These are phyloP conservation scores for Mythimna ferrago DNA, from an alignment of 2,888 invertebrate species.

Conservation along the genomic window DNA sequence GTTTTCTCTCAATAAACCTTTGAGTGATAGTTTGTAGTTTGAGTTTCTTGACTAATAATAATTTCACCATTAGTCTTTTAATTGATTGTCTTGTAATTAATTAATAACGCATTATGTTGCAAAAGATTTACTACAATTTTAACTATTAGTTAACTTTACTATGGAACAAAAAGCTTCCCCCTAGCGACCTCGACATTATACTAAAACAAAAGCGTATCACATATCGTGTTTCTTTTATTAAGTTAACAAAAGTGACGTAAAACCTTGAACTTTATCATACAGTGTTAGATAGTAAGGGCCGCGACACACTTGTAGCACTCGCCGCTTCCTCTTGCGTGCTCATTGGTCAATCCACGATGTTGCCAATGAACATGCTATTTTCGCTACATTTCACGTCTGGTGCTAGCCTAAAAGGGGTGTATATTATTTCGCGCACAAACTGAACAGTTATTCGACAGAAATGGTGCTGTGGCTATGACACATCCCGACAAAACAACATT, in stretches of 20 bases:
- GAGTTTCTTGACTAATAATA: neutral
- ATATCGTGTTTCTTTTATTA: slow-evolving; percentile 2
- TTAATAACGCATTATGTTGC: too few relatives aligned
- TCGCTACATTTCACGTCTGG: slow-evolving; percentile 13
- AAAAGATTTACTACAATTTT: too few relatives aligned
- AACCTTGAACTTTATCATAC: slow-evolving; percentile 42
- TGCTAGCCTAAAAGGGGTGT: slow-evolving; percentile 19
- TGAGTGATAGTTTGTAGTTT: too few relatives aligned
- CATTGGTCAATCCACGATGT: slow-evolving; percentile 24
- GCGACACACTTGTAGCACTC: slow-evolving; percentile 18
- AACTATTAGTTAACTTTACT: too few relatives aligned
- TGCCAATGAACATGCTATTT: slow-evolving; percentile 19
- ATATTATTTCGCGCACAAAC: slow-evolving; percentile 30
- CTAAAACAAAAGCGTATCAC: slow-evolving; percentile 20
- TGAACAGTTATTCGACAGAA: slow-evolving; percentile 41
- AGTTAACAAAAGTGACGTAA: slow-evolving; percentile 19
- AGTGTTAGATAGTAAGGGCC: slow-evolving; percentile 20
- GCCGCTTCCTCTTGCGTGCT: slow-evolving; percentile 19
- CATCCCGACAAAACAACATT: slow-evolving; percentile 16
- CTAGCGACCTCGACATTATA: neutral
- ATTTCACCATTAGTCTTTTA: neutral
- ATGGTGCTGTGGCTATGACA: slow-evolving; percentile 23
- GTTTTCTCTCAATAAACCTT: too few relatives aligned
- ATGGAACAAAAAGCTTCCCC: neutral
- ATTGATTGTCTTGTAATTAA: too few relatives aligned